Evolutionary conservation across 2,888 invertebrate species (phyloP).

Genomic region (Elegia similella): DNA sequence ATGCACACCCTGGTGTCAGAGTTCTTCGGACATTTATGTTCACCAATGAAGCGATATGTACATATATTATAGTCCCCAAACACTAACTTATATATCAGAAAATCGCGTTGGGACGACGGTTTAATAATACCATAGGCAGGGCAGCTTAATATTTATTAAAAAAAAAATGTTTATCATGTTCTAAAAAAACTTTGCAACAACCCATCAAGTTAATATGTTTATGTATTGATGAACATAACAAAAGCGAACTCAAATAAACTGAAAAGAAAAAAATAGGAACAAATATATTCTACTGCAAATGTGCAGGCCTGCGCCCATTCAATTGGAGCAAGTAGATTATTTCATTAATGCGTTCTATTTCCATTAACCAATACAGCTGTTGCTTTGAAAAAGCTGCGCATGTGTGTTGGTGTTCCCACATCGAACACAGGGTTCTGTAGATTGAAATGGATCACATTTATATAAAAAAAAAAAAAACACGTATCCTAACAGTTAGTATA

Average conservation of each 20-base stretch:
- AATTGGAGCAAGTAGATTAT: not conserved
- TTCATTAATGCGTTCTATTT: constrained; percentile 9
- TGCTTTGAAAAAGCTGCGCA: not conserved
- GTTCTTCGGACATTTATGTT: no score
- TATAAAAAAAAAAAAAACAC: no score
- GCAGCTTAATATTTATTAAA: no score
- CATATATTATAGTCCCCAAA: no score
- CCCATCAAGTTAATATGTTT: not conserved
- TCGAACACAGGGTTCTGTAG: not conserved
- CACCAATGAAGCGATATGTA: no score
- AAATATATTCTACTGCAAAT: constrained; percentile 1
- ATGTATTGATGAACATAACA: not conserved
- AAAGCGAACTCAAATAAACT: not conserved
- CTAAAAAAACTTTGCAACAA: no score
- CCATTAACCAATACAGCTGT: constrained; percentile 5
- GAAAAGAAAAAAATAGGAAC: not conserved
- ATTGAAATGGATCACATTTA: not conserved
- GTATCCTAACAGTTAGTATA: no score
- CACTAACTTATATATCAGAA: no score
- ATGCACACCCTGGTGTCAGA: no score
- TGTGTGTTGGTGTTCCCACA: not conserved
- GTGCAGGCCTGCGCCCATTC: not conserved
- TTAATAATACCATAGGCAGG: no score
- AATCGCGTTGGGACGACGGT: no score
- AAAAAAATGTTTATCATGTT: no score